Evolutionary conservation across 2,888 invertebrate species (phyloP).

Genomic region (Drosophila incognita): DNA sequence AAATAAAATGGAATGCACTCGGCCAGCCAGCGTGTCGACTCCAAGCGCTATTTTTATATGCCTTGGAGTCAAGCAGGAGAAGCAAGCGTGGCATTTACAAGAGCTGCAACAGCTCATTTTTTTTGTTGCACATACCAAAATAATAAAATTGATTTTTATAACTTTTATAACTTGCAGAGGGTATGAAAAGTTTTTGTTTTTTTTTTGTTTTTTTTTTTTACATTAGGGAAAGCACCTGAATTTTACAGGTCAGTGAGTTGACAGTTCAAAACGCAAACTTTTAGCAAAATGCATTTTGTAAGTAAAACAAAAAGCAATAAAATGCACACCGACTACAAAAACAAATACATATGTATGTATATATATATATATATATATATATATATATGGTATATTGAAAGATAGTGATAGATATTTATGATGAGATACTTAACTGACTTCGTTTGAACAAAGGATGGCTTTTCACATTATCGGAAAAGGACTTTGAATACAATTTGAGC

Average conservation of each 20-base stretch:
- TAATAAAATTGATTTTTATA: background rate
- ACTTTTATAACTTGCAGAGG: background rate
- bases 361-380: background rate
- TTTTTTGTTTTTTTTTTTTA: background rate
- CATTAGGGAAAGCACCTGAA: slow-evolving; percentile 15
- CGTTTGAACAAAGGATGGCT: background rate
- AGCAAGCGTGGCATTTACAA: background rate
- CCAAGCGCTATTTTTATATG: background rate
- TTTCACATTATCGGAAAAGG: no score
- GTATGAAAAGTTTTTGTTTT: background rate
- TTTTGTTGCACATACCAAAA: background rate
- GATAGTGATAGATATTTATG: background rate
- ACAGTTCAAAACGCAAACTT: slow-evolving; percentile 14
- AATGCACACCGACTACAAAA: background rate
- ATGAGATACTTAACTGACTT: fast-evolving
- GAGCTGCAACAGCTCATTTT: background rate
- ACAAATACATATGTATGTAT: background rate
- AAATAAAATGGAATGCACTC: slow-evolving; percentile 1
- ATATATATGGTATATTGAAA: no score
- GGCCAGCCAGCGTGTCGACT: slow-evolving; percentile 1
- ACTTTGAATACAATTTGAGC: no score
- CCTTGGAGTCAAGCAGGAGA: background rate
- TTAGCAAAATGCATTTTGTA: slow-evolving; percentile 18
- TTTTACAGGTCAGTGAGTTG: slow-evolving; percentile 22
- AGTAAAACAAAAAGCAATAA: background rate